These are phyloP conservation scores for Andrena flavipes DNA, from an alignment of 2,888 invertebrate species.

Conservation along the genomic window DNA sequence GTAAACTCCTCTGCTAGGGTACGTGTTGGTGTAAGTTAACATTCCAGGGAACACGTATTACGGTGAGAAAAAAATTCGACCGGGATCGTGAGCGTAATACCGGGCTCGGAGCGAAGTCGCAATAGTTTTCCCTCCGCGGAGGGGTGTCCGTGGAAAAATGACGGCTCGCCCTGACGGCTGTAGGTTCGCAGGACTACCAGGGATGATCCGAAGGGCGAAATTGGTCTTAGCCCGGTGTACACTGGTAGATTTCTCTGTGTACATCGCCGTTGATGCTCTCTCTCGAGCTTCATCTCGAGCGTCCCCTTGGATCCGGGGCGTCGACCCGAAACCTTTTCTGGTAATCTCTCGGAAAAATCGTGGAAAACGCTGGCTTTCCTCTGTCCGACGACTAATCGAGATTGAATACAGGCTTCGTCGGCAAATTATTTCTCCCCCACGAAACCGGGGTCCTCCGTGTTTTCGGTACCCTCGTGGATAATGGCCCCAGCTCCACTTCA, in stretches of 20 bases:
- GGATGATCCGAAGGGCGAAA: background rate
- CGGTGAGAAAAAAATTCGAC: constrained; percentile 18
- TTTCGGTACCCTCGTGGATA: background rate
- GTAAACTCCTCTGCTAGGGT: background rate
- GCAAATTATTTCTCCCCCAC: background rate
- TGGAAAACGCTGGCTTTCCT: background rate
- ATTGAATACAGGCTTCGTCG: constrained; percentile 1
- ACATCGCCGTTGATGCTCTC: background rate
- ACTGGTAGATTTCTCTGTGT: background rate
- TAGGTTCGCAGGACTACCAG: background rate
- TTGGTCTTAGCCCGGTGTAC: background rate
- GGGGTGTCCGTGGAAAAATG: background rate
- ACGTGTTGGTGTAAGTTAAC: background rate
- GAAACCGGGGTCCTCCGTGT: background rate
- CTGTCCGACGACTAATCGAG: background rate
- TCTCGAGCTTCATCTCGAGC: background rate
- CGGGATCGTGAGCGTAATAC: constrained; percentile 17
- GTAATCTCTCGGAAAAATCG: constrained; percentile 5
- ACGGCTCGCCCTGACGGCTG: background rate
- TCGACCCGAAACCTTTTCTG: constrained; percentile 6
- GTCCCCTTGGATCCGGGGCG: background rate
- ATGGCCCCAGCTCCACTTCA: no score
- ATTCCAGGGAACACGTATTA: constrained; percentile 14
- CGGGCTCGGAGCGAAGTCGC: background rate
- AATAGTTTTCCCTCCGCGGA: background rate